Conservation (phyloP, 2,113 vertebrate genomes). For the Rana temporaria region DNA sequence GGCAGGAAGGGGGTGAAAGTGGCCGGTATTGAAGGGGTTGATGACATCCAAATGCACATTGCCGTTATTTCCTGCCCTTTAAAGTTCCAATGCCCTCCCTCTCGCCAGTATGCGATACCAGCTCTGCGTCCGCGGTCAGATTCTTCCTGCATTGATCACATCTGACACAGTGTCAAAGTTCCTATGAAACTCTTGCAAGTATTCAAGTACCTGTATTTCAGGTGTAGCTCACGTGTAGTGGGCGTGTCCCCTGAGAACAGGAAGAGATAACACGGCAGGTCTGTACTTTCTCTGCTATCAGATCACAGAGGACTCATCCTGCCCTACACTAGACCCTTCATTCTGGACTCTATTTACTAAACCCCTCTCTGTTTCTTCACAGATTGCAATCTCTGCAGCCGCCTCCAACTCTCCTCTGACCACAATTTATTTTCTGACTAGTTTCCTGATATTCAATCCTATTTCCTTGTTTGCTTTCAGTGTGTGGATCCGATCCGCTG, state of each 20-base stretch:
- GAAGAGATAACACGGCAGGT: constrained; percentile 6
- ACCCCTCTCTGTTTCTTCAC: neutral
- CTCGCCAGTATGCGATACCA: too few relatives aligned
- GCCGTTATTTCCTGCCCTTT: too few relatives aligned
- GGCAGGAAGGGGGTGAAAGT: too few relatives aligned
- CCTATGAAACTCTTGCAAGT: neutral
- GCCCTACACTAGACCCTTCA: too few relatives aligned
- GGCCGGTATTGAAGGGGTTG: too few relatives aligned
- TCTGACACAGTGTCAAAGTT: neutral
- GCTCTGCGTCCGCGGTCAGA: too few relatives aligned
- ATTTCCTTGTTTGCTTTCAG: neutral
- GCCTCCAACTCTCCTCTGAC: neutral
- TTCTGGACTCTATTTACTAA: neutral
- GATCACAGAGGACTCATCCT: neutral
- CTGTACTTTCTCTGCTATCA: neutral
- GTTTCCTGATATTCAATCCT: neutral
- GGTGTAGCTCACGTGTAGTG: constrained; percentile 37
- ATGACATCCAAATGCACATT: too few relatives aligned
- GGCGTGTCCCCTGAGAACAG: constrained; percentile 46
- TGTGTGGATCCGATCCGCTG: neutral
- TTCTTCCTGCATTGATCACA: constrained; percentile 25
- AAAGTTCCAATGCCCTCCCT: too few relatives aligned
- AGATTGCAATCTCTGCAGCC: neutral
- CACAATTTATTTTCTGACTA: too few relatives aligned
- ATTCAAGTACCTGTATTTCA: constrained; percentile 1